These are phyloP conservation scores for Limnothrissa miodon DNA, from an alignment of 2,113 vertebrate genomes.

Conservation along the genomic window DNA sequence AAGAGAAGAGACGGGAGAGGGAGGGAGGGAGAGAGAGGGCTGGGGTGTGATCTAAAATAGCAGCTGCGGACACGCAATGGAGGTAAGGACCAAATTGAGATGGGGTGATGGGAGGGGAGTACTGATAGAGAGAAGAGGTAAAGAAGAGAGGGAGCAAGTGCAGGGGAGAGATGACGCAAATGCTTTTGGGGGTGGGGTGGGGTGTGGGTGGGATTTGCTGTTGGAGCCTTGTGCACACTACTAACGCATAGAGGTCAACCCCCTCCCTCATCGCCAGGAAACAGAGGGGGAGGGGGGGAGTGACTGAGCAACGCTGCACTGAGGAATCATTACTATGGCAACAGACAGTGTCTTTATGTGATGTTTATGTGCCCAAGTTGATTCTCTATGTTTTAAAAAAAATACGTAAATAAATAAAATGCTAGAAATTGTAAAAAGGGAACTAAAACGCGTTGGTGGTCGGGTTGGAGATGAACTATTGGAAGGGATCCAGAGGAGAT, in stretches of 20 bases:
- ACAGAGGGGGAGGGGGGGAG: constrained; percentile 33
- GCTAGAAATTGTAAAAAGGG: background rate
- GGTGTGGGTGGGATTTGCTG: constrained; percentile 41
- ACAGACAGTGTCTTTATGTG: constrained; percentile 60
- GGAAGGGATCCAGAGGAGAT: constrained; percentile 14
- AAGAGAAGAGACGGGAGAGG: constrained; percentile 52
- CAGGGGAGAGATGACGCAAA: constrained; percentile 27
- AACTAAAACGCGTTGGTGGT: background rate
- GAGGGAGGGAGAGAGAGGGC: constrained; percentile 42
- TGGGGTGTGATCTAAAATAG: constrained; percentile 61
- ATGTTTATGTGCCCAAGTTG: constrained; percentile 54
- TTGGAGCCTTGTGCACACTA: constrained; percentile 52
- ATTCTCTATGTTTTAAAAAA: constrained; percentile 51
- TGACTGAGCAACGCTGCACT: constrained; percentile 48
- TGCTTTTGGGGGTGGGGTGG: constrained; percentile 26
- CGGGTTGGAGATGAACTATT: background rate
- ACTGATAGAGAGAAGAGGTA: constrained; percentile 2
- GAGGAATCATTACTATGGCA: constrained; percentile 51
- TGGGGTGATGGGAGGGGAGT: background rate
- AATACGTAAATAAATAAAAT: constrained; percentile 33
- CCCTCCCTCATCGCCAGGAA: constrained; percentile 4
- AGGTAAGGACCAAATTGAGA: constrained; percentile 64
- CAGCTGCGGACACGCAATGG: constrained; percentile 32
- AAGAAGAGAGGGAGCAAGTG: constrained; percentile 23
- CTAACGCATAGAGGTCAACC: constrained; percentile 63